These are phyloP conservation scores for Scaptomyza pallida DNA, from an alignment of 1,140 invertebrate species.

Conservation along the genomic window DNA sequence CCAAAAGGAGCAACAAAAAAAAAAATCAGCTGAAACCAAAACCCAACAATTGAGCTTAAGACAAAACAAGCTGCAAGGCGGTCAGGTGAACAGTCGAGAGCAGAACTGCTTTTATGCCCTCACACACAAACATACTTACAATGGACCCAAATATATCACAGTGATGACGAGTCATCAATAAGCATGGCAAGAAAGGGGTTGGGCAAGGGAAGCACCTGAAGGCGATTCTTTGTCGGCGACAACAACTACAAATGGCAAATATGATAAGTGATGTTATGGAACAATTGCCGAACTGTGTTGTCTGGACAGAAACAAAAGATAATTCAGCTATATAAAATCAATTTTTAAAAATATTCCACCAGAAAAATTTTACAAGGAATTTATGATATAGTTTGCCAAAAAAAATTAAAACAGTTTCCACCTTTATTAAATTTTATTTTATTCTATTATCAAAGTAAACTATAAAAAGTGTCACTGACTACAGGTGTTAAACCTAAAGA, in stretches of 20 bases:
- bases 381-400: neutral
- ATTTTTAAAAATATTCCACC: no score
- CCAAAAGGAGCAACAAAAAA: constrained; percentile 17
- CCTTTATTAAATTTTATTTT: no score
- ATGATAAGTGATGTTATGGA: constrained; percentile 30
- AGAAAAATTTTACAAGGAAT: no score
- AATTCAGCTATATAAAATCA: constrained; percentile 1
- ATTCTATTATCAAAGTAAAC: no score
- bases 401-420: no score
- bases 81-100: constrained; percentile 34
- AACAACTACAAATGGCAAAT: constrained; percentile 12
- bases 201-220: neutral
- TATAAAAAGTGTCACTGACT: no score
- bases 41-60: constrained; percentile 32
- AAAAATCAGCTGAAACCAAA: constrained; percentile 9
- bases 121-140: no score
- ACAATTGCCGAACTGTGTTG: neutral
- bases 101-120: constrained; percentile 40
- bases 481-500: no score
- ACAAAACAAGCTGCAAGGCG: constrained; percentile 35
- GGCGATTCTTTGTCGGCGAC: constrained; percentile 10
- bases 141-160: constrained; percentile 53
- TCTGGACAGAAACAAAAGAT: neutral
- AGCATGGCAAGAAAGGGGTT: constrained; percentile 6
- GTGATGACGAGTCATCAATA: constrained; percentile 58